Evolutionary conservation across 2,113 vertebrate species (phyloP).

Genomic region (Donacobius atricapilla): DNA sequence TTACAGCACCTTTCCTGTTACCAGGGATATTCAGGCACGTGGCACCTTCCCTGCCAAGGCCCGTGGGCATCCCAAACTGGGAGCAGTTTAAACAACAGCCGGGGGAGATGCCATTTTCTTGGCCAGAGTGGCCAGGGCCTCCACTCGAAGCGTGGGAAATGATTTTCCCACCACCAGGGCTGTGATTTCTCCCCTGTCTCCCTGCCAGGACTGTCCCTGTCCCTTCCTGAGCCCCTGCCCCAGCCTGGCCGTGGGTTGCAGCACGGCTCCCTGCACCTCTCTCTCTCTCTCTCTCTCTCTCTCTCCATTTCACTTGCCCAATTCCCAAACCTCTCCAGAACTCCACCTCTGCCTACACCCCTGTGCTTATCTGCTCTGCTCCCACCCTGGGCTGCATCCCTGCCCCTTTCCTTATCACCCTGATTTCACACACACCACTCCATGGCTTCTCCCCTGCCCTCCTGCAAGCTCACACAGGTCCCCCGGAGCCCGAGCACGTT

Average conservation of each 20-base stretch:
- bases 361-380: slow-evolving; percentile 37
- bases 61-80: neutral
- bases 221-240: neutral
- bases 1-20: fast-evolving
- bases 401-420: slow-evolving; percentile 57
- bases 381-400: slow-evolving; percentile 50
- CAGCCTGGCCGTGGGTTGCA: neutral
- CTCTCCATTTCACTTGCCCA: slow-evolving; percentile 41
- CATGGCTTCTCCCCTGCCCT: slow-evolving; percentile 29
- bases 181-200: neutral
- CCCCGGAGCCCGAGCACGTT: neutral
- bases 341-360: slow-evolving; percentile 59
- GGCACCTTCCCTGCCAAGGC: neutral
- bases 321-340: slow-evolving; percentile 38
- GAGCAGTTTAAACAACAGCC: neutral
- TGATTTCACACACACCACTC: slow-evolving; percentile 15
- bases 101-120: neutral
- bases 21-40: neutral
- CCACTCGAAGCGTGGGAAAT: neutral
- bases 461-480: slow-evolving; percentile 50
- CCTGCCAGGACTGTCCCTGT: neutral
- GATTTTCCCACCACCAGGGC: neutral
- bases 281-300: neutral
- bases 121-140: neutral
- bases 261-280: neutral